A percentile compares a stretch with the other conserved stretches of the same genome.
These are phyloP conservation scores for Meteorus sp. DNA, from an alignment of 1,140 invertebrate genomes.

Conservation along the genomic window DNA sequence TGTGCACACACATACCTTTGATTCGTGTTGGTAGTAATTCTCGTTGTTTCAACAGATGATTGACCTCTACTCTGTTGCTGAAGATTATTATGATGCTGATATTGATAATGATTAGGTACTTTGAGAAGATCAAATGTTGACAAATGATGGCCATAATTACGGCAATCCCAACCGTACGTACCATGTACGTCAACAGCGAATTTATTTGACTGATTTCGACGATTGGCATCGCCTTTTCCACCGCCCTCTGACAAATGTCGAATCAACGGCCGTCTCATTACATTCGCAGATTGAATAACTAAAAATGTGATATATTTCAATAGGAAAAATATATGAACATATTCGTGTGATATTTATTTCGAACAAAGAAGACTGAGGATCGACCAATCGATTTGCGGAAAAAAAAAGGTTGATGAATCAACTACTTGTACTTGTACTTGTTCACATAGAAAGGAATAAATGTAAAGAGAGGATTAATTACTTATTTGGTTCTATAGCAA, in stretches of 20 bases:
- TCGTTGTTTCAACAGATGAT: slow-evolving; percentile 40
- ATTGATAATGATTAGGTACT: slow-evolving; percentile 41
- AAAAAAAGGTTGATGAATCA: no score
- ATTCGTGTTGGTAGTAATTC: slow-evolving; percentile 38
- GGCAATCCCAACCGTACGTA: slow-evolving; percentile 43
- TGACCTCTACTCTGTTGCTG: slow-evolving; percentile 29
- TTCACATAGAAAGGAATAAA: no score
- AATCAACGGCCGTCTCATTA: slow-evolving; percentile 51
- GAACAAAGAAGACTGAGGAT: no score
- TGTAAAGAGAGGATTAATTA: no score
- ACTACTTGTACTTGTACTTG: no score
- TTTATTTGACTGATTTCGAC: slow-evolving; percentile 18
- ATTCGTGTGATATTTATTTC: no score
- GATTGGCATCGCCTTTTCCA: slow-evolving; percentile 29
- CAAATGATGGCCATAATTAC: slow-evolving; percentile 49
- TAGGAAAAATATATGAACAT: not conserved
- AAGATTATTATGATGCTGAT: slow-evolving; percentile 37
- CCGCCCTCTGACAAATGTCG: slow-evolving; percentile 54
- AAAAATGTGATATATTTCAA: not conserved
- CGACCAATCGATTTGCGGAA: no score
- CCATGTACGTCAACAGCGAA: slow-evolving; percentile 27
- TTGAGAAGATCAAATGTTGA: slow-evolving; percentile 53
- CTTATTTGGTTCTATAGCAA: not conserved
- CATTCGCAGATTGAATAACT: slow-evolving; percentile 6
- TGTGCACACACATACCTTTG: slow-evolving; percentile 44